Percentiles rank a stretch among this genome's conserved stretches.
Evolutionary conservation across 2,888 invertebrate genomes (phyloP).

Genomic region (Eucera pruinosa): DNA sequence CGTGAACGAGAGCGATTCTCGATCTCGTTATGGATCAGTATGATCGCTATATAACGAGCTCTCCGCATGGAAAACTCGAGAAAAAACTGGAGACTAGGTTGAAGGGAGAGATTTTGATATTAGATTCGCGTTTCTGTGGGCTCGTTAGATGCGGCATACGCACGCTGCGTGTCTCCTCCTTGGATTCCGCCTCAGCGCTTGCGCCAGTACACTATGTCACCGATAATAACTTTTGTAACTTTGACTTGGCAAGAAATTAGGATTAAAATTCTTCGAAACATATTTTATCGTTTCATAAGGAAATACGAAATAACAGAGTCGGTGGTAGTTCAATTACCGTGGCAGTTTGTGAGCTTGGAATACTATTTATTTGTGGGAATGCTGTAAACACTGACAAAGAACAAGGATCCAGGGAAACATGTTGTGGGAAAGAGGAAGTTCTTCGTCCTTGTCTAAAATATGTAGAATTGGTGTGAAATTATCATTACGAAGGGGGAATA

Average conservation of each 20-base stretch:
- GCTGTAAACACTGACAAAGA: too few relatives aligned
- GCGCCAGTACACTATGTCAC: slow-evolving; percentile 22
- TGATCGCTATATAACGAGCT: slow-evolving; percentile 43
- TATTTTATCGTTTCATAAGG: too few relatives aligned
- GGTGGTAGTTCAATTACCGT: background rate
- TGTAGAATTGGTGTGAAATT: background rate
- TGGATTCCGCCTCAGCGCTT: slow-evolving; percentile 61
- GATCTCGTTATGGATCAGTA: slow-evolving; percentile 32
- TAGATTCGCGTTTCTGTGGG: slow-evolving; percentile 76
- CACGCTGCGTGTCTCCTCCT: slow-evolving; percentile 82
- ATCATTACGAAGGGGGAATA: background rate
- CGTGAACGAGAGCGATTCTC: slow-evolving; percentile 14
- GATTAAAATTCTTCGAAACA: too few relatives aligned
- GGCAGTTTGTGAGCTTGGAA: background rate
- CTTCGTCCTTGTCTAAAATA: background rate
- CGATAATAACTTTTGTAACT: slow-evolving; percentile 6
- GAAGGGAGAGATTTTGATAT: slow-evolving; percentile 69
- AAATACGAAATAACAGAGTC: background rate
- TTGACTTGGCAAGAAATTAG: background rate
- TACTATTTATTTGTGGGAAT: background rate
- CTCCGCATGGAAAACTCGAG: slow-evolving; percentile 56
- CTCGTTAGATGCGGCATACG: slow-evolving; percentile 83
- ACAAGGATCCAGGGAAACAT: background rate
- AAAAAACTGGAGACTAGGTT: slow-evolving; percentile 31
- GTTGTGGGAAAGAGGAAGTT: slow-evolving; percentile 15